These are phyloP conservation scores for Aspidiotus destructor DNA, from an alignment of 2,888 invertebrate genomes.

Conservation along the genomic window DNA sequence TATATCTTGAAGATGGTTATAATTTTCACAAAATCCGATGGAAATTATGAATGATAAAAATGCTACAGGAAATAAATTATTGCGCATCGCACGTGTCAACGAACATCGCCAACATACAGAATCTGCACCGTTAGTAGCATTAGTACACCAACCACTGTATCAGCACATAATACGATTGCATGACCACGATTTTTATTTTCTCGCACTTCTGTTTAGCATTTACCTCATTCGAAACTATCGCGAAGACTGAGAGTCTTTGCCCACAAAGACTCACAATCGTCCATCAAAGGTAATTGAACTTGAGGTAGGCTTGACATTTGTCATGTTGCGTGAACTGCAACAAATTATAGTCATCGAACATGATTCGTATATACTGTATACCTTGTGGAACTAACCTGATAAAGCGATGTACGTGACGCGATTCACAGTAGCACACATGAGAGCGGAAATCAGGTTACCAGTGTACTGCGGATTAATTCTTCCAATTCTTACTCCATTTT, in stretches of 20 bases:
- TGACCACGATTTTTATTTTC: no score
- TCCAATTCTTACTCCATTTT: no score
- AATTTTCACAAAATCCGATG: conserved; percentile 2
- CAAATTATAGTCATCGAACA: background rate
- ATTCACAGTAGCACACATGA: background rate
- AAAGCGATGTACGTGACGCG: conserved; percentile 1
- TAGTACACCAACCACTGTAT: no score
- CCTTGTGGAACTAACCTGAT: background rate
- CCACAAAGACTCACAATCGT: no score
- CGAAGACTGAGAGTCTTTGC: no score
- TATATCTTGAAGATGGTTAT: background rate
- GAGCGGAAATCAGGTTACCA: background rate
- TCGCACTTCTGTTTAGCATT: no score
- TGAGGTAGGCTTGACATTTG: no score
- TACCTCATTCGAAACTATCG: no score
- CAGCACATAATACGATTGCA: no score
- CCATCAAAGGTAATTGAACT: no score
- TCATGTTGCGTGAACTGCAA: background rate
- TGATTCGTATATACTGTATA: background rate
- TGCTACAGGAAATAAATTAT: background rate
- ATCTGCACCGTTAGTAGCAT: no score
- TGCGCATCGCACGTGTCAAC: background rate
- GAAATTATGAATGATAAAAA: background rate
- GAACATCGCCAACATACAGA: background rate
- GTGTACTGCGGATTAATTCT: no score